Evolutionary conservation across 1,140 invertebrate species (phyloP).

Genomic region (Oppia nitens): DNA sequence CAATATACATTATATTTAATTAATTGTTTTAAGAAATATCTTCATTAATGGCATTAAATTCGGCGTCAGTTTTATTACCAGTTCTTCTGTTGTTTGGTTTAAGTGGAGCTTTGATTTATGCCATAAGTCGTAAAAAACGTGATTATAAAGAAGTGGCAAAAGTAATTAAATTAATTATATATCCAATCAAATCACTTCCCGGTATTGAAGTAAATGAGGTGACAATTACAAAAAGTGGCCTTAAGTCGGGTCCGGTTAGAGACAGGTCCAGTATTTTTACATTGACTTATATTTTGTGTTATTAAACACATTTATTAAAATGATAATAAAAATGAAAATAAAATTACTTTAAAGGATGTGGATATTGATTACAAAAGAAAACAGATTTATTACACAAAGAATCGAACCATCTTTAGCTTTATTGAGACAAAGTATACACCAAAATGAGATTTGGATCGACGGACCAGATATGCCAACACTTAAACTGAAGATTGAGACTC

Average conservation of each 20-base stretch:
- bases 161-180: slow-evolving; percentile 9
- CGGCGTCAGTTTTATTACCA: not conserved
- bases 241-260: not conserved
- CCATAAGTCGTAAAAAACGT: not conserved
- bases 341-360: too few species aligned
- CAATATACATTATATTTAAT: too few species aligned
- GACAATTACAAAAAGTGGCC: not conserved
- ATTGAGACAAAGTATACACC: not conserved
- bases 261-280: slow-evolving; percentile 1
- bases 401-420: not conserved
- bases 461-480: not conserved
- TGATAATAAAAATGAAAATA: too few species aligned
- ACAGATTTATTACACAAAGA: slow-evolving; percentile 5
- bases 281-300: too few species aligned
- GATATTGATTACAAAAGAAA: not conserved
- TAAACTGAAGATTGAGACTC: not conserved
- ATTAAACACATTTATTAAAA: too few species aligned
- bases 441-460: not conserved
- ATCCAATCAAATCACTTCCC: slow-evolving; percentile 9
- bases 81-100: not conserved
- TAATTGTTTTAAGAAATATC: too few species aligned
- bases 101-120: not conserved
- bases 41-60: not conserved
- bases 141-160: not conserved
- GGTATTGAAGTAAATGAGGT: slow-evolving; percentile 7